Evolutionary conservation across 1,140 invertebrate species (phyloP).

Genomic region (Cepaea nemoralis): DNA sequence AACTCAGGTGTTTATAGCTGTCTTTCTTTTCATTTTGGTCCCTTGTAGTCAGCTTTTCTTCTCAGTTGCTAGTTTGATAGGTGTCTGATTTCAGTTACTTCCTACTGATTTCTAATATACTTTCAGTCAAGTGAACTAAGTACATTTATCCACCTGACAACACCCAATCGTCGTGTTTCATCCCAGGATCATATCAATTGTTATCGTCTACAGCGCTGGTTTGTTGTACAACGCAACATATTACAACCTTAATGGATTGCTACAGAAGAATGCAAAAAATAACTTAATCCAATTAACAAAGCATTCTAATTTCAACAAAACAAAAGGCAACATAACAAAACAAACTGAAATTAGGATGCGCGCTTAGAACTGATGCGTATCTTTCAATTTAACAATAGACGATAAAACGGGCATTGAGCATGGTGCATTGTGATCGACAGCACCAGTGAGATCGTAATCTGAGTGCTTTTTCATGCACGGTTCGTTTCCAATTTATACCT

Average conservation of each 20-base stretch:
- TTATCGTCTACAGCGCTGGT: not conserved
- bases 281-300: not conserved
- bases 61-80: no score
- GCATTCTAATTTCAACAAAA: not conserved
- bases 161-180: no score
- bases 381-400: not conserved
- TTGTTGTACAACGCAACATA: not conserved
- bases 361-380: slow-evolving; percentile 17
- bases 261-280: not conserved
- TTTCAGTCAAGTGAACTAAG: no score
- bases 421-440: not conserved
- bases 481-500: slow-evolving; percentile 15
- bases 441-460: not conserved
- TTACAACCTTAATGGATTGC: not conserved
- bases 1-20: no score
- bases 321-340: slow-evolving; percentile 5
- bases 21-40: no score
- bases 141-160: no score
- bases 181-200: not conserved
- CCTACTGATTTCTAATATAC: no score
- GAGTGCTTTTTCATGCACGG: slow-evolving; percentile 11
- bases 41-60: no score
- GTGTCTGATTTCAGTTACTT: no score
- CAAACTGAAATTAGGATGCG: slow-evolving; percentile 6
- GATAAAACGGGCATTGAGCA: not conserved